phyloP scores from a whole-genome alignment of 2,113 vertebrate species.

The Apus apus region DNA sequence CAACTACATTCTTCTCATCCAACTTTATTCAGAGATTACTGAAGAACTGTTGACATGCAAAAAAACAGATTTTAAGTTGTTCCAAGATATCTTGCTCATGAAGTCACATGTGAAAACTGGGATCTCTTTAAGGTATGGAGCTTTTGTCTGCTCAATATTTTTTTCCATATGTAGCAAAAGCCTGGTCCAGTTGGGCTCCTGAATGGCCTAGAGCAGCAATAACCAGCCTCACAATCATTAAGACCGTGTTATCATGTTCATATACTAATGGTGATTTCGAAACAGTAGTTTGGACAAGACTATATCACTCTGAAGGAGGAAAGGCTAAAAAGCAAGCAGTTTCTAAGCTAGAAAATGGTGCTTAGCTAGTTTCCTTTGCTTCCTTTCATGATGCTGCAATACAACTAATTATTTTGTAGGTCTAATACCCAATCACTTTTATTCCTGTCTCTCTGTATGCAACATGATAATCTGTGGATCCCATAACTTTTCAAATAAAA shows the following conservation, averaged over 20 bases:
- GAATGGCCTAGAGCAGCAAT: not conserved
- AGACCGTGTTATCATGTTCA: not conserved
- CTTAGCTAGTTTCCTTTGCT: not conserved
- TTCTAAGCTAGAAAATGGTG: not conserved
- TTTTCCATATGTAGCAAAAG: not conserved
- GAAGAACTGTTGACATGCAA: not conserved
- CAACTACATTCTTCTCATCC: not conserved
- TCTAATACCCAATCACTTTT: not conserved
- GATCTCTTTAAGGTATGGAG: not conserved
- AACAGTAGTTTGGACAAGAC: not conserved
- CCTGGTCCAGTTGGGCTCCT: not conserved
- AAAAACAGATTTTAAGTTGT: not conserved
- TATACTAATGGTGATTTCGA: not conserved
- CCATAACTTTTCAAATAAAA: not conserved
- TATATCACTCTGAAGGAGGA: fast-evolving
- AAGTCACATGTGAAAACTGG: not conserved
- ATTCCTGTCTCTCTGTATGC: not conserved
- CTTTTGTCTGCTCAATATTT: not conserved
- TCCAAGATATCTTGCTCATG: not conserved
- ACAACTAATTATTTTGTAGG: not conserved
- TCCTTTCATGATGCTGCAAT: not conserved
- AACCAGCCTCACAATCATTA: not conserved
- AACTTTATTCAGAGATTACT: not conserved
- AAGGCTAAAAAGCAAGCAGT: not conserved
- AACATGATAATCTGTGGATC: not conserved